phyloP scores from a whole-genome alignment of 2,113 vertebrate species.

The Ceyx margarethae region DNA sequence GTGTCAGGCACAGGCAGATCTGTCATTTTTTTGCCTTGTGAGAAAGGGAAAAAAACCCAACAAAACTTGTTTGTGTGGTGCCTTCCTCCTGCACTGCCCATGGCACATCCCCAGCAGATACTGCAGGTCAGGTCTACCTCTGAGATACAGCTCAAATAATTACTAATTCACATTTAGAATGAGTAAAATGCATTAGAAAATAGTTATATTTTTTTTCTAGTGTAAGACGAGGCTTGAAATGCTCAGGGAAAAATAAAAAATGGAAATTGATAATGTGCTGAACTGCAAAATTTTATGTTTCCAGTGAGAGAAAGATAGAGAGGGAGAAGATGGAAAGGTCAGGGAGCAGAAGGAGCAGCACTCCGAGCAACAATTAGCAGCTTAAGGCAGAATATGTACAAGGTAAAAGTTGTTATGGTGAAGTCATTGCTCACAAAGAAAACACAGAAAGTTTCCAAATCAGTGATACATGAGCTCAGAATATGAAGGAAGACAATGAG shows the following conservation, averaged over 20 bases:
- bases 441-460: neutral
- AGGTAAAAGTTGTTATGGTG: neutral
- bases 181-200: neutral
- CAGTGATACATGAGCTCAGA: neutral
- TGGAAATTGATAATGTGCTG: neutral
- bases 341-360: too few relatives aligned
- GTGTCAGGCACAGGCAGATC: constrained; percentile 59
- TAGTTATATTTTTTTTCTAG: neutral
- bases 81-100: neutral
- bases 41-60: constrained; percentile 26
- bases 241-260: neutral
- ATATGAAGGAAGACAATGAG: neutral
- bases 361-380: neutral
- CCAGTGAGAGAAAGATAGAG: neutral
- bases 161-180: neutral
- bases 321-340: too few relatives aligned
- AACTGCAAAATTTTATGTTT: neutral
- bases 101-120: neutral
- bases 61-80: constrained; percentile 12
- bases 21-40: constrained; percentile 46
- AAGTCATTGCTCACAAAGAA: neutral
- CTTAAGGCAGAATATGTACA: neutral
- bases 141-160: neutral
- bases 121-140: neutral
- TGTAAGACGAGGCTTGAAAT: neutral